Evolutionary conservation across 2,113 vertebrate genomes (phyloP), one percentile per base, ranked within the genome.

Genomic region (Hippocampus guttulatus): DNA sequence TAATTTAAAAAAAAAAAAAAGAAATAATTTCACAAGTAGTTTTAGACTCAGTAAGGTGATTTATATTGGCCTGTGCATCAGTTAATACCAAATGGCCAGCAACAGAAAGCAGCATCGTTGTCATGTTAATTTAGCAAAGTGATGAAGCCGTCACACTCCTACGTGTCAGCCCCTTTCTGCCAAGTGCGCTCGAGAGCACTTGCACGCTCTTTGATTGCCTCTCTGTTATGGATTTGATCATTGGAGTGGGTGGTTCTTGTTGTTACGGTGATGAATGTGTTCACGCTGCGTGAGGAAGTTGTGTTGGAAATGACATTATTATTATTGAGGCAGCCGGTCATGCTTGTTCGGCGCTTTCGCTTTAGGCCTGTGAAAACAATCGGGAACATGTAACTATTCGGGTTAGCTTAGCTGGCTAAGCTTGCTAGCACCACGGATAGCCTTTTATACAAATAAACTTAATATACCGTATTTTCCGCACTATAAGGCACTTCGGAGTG

Each of bases 71-170:
- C 8, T 25, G 12, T 45, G 2, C n/a, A 45, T 64, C 20, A 41
- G 12, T 23, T 64, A 5, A 64, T 45, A 45, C 40, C 11, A 45
- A 64, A 60, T 18, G 38, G 40, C 40, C 5, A 14, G 30, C n/a
- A 7, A 9, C 11, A 23, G 45, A 64, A 23, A 64, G 12, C 63
- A 64, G 11, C n/a, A 15, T 18, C 23, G 41, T 33, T 47, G 45
- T 65, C 41, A 47, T 65, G 20, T 65, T 47, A 43, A 47, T 65
- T 65, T 1, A 27, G 23, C 41, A 25, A 45, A 64, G 41, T 5
- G 21, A 64, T 64, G 40, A 64, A 65, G 64, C 21, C 14, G 62
- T 43, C 64, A 16, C 64, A 45, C 64, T 65, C 64, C 64, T 27
- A 45, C 64, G 15, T 47, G 64, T 45, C 12, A 16, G 20, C 62